Evolutionary conservation across 2,113 vertebrate species (phyloP).

Genomic region (Sula dactylatra): DNA sequence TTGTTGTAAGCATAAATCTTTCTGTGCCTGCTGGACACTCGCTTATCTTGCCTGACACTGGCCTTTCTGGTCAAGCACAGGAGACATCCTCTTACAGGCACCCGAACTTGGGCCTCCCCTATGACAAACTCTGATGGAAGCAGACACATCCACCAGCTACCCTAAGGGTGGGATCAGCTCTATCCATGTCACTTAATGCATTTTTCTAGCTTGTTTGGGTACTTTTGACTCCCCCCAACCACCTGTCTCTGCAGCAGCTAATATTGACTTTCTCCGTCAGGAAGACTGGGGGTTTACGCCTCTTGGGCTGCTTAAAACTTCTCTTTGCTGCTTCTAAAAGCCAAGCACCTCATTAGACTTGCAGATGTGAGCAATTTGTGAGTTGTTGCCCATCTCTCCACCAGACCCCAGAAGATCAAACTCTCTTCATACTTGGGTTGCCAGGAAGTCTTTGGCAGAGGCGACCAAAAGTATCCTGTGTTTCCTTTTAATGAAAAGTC

Average conservation of each 20-base stretch:
- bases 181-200: neutral
- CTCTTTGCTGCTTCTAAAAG: neutral
- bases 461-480: neutral
- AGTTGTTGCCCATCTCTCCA: neutral
- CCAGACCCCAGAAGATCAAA: neutral
- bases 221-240: neutral
- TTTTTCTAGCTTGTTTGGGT: neutral
- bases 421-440: neutral
- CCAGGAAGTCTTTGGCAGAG: neutral
- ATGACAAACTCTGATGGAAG: neutral
- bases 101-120: neutral
- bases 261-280: neutral
- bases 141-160: neutral
- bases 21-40: neutral
- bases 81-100: neutral
- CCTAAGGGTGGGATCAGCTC: neutral
- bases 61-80: neutral
- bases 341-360: neutral
- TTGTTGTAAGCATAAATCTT: neutral
- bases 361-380: accelerated
- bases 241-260: neutral
- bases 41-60: neutral
- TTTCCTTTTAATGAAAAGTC: neutral
- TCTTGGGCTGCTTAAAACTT: neutral
- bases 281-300: neutral